These are phyloP conservation scores for Actinemys pallida DNA, from an alignment of 2,113 vertebrate species.

Conservation along the genomic window DNA sequence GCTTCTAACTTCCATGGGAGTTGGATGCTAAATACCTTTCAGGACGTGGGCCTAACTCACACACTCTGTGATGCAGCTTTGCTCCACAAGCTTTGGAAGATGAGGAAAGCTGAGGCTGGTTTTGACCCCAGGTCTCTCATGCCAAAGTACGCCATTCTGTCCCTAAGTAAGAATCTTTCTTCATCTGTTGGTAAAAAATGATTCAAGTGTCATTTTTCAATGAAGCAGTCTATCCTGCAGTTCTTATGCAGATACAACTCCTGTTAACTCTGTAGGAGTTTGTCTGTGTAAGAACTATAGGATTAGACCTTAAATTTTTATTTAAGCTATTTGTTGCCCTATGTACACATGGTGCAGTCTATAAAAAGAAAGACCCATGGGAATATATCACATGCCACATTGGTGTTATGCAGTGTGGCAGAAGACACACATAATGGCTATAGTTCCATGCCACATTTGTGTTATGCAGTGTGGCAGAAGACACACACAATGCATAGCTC, in stretches of 20 bases:
- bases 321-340: background rate
- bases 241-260: background rate
- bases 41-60: background rate
- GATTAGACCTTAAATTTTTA: background rate
- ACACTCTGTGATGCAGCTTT: background rate
- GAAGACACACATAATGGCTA: background rate
- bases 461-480: background rate
- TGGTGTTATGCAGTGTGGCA: too few species aligned
- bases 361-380: background rate
- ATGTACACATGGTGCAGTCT: accelerated
- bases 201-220: background rate
- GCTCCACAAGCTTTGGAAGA: background rate
- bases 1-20: background rate
- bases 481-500: background rate
- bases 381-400: background rate
- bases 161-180: background rate
- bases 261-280: background rate
- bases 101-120: background rate
- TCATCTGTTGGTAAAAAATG: background rate
- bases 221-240: background rate
- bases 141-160: background rate
- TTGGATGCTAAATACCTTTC: background rate
- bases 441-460: background rate
- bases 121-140: background rate
- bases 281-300: background rate